Evolutionary conservation across 1,140 invertebrate genomes (phyloP).

Genomic region (Macrobrachium nipponense): DNA sequence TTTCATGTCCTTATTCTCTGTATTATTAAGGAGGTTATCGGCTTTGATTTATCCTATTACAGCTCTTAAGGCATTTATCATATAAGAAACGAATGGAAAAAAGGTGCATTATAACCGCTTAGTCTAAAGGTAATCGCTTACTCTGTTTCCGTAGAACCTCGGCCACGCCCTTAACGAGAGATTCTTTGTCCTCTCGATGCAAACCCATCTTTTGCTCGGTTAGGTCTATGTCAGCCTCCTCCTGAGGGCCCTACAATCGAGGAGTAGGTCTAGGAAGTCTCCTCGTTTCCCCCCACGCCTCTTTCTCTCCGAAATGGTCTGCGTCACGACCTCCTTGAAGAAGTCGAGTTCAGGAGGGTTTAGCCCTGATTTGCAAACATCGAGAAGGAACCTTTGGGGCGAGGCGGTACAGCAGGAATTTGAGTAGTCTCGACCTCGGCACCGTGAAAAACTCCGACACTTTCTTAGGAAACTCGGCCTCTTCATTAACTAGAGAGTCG

Average conservation of each 20-base stretch:
- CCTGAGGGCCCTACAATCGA: constrained; percentile 56
- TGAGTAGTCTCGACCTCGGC: neutral
- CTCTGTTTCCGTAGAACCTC: too few relatives aligned
- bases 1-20: too few relatives aligned
- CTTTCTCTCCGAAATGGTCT: constrained; percentile 20
- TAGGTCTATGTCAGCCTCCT: too few relatives aligned
- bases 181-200: too few relatives aligned
- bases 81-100: too few relatives aligned
- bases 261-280: constrained; percentile 69
- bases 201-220: too few relatives aligned
- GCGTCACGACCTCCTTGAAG: constrained; percentile 1
- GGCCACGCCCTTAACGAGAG: too few relatives aligned
- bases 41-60: too few relatives aligned
- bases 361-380: neutral
- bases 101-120: too few relatives aligned
- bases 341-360: constrained; percentile 1
- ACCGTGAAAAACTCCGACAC: constrained; percentile 36
- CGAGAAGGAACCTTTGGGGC: neutral
- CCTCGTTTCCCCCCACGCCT: constrained; percentile 53
- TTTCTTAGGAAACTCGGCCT: constrained; percentile 58
- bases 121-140: too few relatives aligned
- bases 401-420: neutral
- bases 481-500: constrained; percentile 51
- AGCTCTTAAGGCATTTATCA: too few relatives aligned
- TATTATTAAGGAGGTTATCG: too few relatives aligned